Percentiles rank a stretch among this genome's conserved stretches.
Evolutionary conservation across 2,888 invertebrate species (phyloP).

Genomic region (Tryphoninae sp.): DNA sequence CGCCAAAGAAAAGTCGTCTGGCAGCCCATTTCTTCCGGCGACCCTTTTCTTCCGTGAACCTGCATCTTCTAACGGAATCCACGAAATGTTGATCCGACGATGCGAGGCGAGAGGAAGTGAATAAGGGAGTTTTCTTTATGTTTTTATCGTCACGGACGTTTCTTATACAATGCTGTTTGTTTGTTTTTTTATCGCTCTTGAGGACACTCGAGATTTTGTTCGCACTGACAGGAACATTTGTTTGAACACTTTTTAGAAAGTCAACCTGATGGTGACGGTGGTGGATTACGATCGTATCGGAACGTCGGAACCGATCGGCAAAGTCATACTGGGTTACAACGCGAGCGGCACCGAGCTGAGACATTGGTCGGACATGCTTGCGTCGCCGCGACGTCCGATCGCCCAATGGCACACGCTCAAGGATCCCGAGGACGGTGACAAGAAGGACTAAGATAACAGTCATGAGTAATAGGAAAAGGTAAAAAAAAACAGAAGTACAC

Average conservation of each 20-base stretch:
- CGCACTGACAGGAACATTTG: neutral
- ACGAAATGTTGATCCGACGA: slow-evolving; percentile 55
- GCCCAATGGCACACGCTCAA: slow-evolving; percentile 99
- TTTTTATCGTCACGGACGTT: neutral
- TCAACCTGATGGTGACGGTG: slow-evolving; percentile 98
- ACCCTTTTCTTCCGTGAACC: slow-evolving; percentile 64
- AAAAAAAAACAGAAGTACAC: slow-evolving; percentile 32
- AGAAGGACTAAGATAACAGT: slow-evolving; percentile 86
- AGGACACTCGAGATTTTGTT: too few species aligned
- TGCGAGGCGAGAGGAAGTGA: slow-evolving; percentile 27
- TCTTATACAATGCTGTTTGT: neutral
- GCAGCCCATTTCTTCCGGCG: slow-evolving; percentile 63
- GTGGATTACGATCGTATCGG: slow-evolving; percentile 99
- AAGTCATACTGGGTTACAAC: slow-evolving; percentile 98
- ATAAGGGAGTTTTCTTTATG: slow-evolving; percentile 4
- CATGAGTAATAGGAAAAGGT: slow-evolving; percentile 67
- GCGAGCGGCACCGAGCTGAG: slow-evolving; percentile 98
- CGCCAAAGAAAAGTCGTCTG: slow-evolving; percentile 45
- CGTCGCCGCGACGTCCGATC: slow-evolving; percentile 98
- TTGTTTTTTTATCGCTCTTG: neutral
- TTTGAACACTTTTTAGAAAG: slow-evolving; percentile 89
- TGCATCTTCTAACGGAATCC: slow-evolving; percentile 65
- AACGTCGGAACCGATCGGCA: slow-evolving; percentile 99
- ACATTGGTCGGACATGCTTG: slow-evolving; percentile 99
- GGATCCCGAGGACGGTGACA: slow-evolving; percentile 97